phyloP scores from a whole-genome alignment of 1,140 invertebrate genomes.

The Patella vulgata region DNA sequence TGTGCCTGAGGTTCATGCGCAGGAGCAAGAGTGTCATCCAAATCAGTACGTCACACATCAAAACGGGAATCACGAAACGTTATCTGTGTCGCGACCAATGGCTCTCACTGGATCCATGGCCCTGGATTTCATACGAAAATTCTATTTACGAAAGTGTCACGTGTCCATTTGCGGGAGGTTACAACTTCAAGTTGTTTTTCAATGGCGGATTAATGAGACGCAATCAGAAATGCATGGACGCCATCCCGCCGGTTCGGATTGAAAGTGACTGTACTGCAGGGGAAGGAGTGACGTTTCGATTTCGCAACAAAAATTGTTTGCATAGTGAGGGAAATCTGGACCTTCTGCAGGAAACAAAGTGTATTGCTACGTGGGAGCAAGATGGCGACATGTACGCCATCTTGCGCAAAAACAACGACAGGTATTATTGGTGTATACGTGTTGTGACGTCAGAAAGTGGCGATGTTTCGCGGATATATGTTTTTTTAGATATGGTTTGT shows the following conservation, averaged over 20 bases:
- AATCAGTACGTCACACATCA: conserved; percentile 10
- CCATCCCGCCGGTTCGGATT: conserved; percentile 20
- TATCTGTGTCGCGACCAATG: conserved; percentile 15
- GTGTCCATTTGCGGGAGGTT: conserved; percentile 22
- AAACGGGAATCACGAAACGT: neutral
- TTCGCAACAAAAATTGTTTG: conserved; percentile 11
- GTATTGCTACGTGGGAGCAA: conserved; percentile 16
- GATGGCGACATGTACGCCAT: conserved; percentile 15
- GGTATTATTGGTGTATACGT: conserved; percentile 15
- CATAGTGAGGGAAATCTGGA: conserved; percentile 2
- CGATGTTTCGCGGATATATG: conserved; percentile 7
- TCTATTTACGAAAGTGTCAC: neutral
- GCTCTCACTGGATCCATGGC: conserved; percentile 21
- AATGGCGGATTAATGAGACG: neutral
- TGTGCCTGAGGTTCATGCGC: conserved; percentile 17
- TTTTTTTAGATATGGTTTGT: conserved; percentile 17
- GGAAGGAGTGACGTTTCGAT: conserved; percentile 9
- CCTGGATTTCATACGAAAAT: conserved; percentile 28
- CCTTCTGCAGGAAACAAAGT: conserved; percentile 9
- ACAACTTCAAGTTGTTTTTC: conserved; percentile 18
- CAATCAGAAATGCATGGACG: conserved; percentile 3
- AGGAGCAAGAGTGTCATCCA: conserved; percentile 22
- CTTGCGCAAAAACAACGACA: conserved; percentile 19
- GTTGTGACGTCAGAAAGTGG: neutral
- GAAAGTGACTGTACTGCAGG: conserved; percentile 21